Percentiles rank a stretch among this genome's conserved stretches.
These are phyloP conservation scores for Arnoldichthys spilopterus DNA, from an alignment of 2,797 vertebrate species.

Conservation along the genomic window DNA sequence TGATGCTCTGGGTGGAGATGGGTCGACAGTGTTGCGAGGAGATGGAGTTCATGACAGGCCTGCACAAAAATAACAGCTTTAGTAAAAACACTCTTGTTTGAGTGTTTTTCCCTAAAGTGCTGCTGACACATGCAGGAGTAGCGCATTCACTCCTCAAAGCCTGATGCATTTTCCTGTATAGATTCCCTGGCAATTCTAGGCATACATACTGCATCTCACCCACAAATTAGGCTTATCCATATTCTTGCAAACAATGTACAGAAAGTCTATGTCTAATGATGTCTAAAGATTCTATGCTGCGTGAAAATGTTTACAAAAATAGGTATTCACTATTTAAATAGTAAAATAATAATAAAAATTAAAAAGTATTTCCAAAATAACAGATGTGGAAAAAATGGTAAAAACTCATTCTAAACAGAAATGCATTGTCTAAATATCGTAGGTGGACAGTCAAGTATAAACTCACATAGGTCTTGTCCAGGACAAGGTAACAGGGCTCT, in stretches of 20 bases:
- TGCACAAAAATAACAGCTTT: constrained; percentile 63
- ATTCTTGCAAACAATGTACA: neutral
- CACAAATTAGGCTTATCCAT: no score
- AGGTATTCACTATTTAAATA: no score
- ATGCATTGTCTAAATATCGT: neutral
- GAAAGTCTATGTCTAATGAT: neutral
- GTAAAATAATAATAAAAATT: no score
- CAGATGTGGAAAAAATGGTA: neutral
- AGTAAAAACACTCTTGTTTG: neutral
- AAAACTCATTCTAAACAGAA: neutral
- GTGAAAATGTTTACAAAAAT: no score
- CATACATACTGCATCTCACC: neutral
- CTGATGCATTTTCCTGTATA: neutral
- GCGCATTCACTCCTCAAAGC: neutral
- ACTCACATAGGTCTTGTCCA: constrained; percentile 95
- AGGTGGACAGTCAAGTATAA: neutral
- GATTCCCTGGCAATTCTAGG: neutral
- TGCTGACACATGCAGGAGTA: neutral
- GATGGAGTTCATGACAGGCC: constrained; percentile 85
- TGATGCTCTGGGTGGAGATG: constrained; percentile 98
- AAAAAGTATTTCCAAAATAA: neutral
- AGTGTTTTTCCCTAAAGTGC: neutral
- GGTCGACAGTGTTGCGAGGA: constrained; percentile 93
- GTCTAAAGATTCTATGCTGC: no score
- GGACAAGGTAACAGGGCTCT: constrained; percentile 94